Evolutionary conservation across 2,888 invertebrate species (phyloP).

Genomic region (Thelaira solivaga): DNA sequence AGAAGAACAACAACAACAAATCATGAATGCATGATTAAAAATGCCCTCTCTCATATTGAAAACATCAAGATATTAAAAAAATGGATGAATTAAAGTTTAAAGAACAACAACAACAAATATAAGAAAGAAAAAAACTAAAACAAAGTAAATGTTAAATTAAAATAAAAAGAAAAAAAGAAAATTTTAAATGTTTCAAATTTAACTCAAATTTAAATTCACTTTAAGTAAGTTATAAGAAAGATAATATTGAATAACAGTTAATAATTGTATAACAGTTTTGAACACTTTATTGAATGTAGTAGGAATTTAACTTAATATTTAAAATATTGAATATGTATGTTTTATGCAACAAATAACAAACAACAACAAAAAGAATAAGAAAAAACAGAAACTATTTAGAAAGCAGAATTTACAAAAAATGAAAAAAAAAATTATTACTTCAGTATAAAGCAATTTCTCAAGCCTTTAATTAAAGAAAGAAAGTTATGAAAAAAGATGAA

Average conservation of each 20-base stretch:
- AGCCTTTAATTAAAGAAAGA: constrained; percentile 60
- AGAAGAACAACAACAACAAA: too few species aligned
- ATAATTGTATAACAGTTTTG: constrained; percentile 39
- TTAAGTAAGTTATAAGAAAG: constrained; percentile 13
- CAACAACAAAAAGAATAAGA: neutral
- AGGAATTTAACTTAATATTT: constrained; percentile 43
- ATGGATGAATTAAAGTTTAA: too few species aligned
- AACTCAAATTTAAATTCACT: constrained; percentile 29
- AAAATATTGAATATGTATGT: constrained; percentile 53
- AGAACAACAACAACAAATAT: neutral
- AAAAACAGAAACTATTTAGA: too few species aligned
- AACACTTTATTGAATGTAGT: constrained; percentile 49
- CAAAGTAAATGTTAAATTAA: constrained; percentile 45
- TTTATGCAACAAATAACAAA: constrained; percentile 35
- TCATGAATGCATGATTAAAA: too few species aligned
- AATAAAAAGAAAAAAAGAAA: too few species aligned
- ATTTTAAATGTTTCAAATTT: constrained; percentile 65
- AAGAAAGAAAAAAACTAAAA: neutral
- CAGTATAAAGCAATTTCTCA: constrained; percentile 67
- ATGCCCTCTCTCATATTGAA: constrained; percentile 42
- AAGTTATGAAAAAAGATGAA: constrained; percentile 11
- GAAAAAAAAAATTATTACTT: constrained; percentile 8
- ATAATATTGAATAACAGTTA: constrained; percentile 15
- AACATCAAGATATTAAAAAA: neutral
- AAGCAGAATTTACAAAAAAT: too few species aligned